These are phyloP conservation scores for Antechinus flavipes DNA, from an alignment of 2,113 vertebrate species.

Conservation along the genomic window DNA sequence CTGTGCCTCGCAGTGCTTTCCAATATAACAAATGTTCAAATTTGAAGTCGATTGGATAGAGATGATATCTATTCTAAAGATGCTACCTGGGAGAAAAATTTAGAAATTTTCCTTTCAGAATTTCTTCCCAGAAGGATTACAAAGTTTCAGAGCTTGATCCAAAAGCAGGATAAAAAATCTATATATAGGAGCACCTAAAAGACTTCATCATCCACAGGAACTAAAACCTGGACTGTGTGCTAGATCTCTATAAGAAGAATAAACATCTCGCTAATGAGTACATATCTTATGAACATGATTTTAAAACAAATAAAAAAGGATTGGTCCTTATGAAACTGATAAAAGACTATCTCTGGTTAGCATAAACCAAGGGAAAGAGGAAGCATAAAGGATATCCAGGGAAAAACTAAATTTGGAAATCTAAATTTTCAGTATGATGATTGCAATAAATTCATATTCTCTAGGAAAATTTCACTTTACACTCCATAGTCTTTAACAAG, in stretches of 20 bases:
- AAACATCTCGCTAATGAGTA: not conserved
- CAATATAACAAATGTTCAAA: no score
- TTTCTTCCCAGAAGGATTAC: not conserved
- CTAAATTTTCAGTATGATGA: not conserved
- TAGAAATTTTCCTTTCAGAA: not conserved
- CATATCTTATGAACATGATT: not conserved
- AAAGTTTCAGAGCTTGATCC: not conserved
- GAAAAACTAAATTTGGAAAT: not conserved
- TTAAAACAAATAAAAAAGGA: no score
- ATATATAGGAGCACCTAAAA: not conserved
- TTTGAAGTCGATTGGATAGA: no score
- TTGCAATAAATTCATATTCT: not conserved
- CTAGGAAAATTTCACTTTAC: not conserved
- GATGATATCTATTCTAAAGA: no score
- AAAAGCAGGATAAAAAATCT: not conserved
- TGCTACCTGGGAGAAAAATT: no score
- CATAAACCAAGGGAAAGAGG: not conserved
- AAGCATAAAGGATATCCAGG: not conserved
- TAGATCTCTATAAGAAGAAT: not conserved
- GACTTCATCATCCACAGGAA: not conserved
- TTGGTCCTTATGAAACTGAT: not conserved
- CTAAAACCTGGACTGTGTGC: no score
- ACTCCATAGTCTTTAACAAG: not conserved
- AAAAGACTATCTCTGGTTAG: not conserved
- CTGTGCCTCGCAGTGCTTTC: no score